Conservation (phyloP, 2,113 vertebrate species). For the Ceratotherium simum region DNA sequence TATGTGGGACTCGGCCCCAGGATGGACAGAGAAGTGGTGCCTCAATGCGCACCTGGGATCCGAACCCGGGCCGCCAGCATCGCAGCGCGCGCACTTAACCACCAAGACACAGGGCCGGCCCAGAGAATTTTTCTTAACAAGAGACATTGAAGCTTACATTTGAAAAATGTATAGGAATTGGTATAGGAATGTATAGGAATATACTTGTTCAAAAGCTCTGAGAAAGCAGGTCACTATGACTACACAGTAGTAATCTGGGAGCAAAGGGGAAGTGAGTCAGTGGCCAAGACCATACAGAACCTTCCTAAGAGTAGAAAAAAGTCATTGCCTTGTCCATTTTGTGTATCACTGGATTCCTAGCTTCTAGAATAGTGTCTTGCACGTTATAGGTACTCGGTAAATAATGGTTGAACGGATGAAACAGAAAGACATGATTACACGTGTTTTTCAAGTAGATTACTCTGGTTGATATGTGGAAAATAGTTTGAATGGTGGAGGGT, state of each 20-base stretch:
- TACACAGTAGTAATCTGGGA: not conserved
- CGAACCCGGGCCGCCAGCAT: no score
- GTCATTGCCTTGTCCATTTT: not conserved
- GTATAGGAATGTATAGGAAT: not conserved
- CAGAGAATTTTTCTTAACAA: constrained; percentile 4
- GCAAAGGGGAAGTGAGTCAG: not conserved
- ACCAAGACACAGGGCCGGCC: no score
- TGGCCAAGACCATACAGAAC: constrained; percentile 2
- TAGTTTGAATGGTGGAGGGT: not conserved
- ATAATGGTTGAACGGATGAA: constrained; percentile 22
- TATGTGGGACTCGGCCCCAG: no score
- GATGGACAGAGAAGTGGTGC: no score
- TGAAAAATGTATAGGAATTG: not conserved
- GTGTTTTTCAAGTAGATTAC: constrained; percentile 42
- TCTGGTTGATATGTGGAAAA: constrained; percentile 21
- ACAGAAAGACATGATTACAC: not conserved
- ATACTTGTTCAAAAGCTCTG: not conserved
- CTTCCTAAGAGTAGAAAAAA: constrained; percentile 26
- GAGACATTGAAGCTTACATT: constrained; percentile 19
- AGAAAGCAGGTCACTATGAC: not conserved
- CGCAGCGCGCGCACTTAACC: no score
- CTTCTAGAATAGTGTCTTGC: not conserved
- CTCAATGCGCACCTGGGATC: no score
- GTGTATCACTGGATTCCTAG: not conserved
- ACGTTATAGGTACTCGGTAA: not conserved